These are phyloP conservation scores for Caenorhabditis macrosperma DNA, from an alignment of 2,888 invertebrate genomes.

Conservation along the genomic window DNA sequence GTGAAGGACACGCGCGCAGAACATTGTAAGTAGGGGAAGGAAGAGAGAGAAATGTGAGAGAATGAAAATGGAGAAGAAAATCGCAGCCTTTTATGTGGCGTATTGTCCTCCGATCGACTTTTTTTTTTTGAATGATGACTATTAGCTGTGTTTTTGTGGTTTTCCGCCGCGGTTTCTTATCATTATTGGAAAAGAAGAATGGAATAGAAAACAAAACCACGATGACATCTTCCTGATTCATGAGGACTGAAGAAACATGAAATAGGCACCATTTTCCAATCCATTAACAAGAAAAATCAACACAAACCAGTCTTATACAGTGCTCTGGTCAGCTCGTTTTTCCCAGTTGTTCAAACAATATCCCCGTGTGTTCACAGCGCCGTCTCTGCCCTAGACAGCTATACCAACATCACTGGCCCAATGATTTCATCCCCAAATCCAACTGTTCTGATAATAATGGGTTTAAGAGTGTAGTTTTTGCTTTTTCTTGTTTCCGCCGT, in stretches of 20 bases:
- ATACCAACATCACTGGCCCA: constrained; percentile 5
- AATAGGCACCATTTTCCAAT: not conserved
- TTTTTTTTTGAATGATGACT: constrained; percentile 36
- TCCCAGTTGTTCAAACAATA: constrained; percentile 30
- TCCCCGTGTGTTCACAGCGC: constrained; percentile 6
- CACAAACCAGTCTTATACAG: not conserved
- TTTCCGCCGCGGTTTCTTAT: too few species aligned
- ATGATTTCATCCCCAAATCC: too few species aligned
- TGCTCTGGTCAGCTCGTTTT: constrained; percentile 5
- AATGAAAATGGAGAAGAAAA: not conserved
- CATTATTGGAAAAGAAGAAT: too few species aligned
- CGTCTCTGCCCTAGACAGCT: constrained; percentile 19
- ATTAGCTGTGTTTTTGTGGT: constrained; percentile 11
- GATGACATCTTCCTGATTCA: too few species aligned
- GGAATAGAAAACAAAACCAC: too few species aligned
- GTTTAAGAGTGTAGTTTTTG: too few species aligned
- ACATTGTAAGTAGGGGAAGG: not conserved
- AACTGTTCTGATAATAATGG: too few species aligned
- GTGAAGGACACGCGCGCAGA: not conserved
- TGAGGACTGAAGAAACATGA: too few species aligned
- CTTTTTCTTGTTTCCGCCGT: too few species aligned
- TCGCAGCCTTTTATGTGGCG: constrained; percentile 46
- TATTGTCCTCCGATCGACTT: constrained; percentile 27
- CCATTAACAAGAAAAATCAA: not conserved
- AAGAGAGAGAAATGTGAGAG: not conserved